Percentiles rank a stretch among this genome's conserved stretches.
These are phyloP conservation scores for Therioaphis trifolii DNA, from an alignment of 2,888 invertebrate species.

Conservation along the genomic window DNA sequence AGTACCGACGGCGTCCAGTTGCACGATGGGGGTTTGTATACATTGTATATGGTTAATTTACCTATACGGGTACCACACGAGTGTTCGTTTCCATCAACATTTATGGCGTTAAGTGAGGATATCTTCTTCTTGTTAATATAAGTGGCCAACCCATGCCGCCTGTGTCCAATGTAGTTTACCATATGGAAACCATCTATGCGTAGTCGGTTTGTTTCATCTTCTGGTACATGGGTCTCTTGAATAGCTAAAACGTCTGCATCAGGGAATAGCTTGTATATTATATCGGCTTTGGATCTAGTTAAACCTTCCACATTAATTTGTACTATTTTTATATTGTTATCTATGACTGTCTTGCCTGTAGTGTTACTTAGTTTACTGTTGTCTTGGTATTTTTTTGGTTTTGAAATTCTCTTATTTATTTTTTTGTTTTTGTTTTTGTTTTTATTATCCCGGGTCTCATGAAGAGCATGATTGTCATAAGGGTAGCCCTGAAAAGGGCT, in stretches of 20 bases:
- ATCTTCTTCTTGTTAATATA: background rate
- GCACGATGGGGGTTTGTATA: background rate
- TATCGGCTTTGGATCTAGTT: background rate
- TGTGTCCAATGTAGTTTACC: background rate
- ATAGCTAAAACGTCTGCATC: background rate
- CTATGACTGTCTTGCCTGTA: background rate
- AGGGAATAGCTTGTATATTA: background rate
- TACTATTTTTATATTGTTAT: conserved; percentile 3
- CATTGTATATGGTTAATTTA: background rate
- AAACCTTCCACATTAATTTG: conserved; percentile 12
- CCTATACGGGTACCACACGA: background rate
- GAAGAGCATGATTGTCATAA: no score
- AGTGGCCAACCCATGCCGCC: background rate
- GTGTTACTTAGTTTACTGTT: background rate
- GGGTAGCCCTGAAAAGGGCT: no score
- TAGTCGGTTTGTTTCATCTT: conserved; percentile 2
- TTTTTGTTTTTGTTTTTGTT: no score
- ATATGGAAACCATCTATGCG: background rate
- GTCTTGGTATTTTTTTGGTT: background rate
- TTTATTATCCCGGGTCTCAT: no score
- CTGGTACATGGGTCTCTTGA: conserved; percentile 9
- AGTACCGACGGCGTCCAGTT: no score
- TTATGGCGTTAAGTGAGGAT: background rate
- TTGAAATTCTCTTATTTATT: no score
- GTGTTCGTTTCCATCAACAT: background rate